Conservation (phyloP, 2,888 invertebrate genomes). For the Entomobrya proxima region DNA sequence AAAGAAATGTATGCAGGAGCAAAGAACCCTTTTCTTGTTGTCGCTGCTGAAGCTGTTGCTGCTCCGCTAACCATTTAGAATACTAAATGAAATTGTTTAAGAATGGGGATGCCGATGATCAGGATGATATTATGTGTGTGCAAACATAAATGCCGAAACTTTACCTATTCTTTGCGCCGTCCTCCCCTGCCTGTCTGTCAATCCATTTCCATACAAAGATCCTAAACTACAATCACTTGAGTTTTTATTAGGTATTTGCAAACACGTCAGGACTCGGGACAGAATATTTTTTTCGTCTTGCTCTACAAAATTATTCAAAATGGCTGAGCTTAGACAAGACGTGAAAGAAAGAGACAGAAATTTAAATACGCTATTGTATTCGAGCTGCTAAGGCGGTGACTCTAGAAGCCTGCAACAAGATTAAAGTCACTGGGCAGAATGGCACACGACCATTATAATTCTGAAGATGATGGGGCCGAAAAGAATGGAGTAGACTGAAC, state of each 20-base stretch:
- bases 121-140: neutral
- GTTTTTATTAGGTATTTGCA: conserved; percentile 43
- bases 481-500: conserved; percentile 19
- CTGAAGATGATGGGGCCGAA: conserved; percentile 36
- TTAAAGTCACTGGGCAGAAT: conserved; percentile 6
- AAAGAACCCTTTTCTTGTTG: conserved; percentile 59
- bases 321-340: conserved; percentile 41
- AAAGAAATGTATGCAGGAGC: conserved; percentile 49
- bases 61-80: conserved; percentile 31
- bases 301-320: conserved; percentile 52
- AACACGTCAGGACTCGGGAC: conserved; percentile 40
- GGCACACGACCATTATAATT: conserved; percentile 30
- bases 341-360: neutral
- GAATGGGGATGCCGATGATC: conserved; percentile 2
- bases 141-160: conserved; percentile 46
- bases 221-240: conserved; percentile 11
- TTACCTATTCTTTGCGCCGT: conserved; percentile 38
- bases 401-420: conserved; percentile 2
- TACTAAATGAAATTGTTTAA: conserved; percentile 35
- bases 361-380: neutral
- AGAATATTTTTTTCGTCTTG: neutral
- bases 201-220: conserved; percentile 47
- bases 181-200: conserved; percentile 49
- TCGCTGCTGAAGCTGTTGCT: no score
- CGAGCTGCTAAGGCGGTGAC: neutral